Percentiles rank a stretch among this genome's conserved stretches.
phyloP scores from a whole-genome alignment of 2,113 vertebrate species.

The Eubucco bourcierii region DNA sequence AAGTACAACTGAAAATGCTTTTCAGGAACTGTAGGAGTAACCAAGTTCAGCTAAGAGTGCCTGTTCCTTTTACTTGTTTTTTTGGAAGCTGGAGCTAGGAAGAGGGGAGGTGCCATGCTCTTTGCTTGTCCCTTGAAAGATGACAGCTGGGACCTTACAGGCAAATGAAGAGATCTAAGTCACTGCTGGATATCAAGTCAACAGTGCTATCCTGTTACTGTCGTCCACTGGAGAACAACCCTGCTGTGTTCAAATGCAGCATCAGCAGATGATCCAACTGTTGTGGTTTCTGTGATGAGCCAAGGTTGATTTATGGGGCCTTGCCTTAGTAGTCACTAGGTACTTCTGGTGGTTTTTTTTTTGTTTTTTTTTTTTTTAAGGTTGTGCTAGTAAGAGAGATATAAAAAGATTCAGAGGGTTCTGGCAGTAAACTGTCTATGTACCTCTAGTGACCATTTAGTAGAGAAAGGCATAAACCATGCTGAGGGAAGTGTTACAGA shows the following conservation, averaged over 20 bases:
- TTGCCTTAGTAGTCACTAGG: background rate
- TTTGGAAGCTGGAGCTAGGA: background rate
- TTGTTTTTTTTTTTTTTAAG: background rate
- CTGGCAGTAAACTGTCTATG: background rate
- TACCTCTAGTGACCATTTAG: slow-evolving; percentile 5
- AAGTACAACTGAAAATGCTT: background rate
- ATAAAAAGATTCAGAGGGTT: background rate
- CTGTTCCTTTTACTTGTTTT: background rate
- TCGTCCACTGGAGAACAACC: background rate
- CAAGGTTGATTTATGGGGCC: background rate
- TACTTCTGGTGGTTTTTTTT: background rate
- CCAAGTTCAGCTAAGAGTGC: background rate
- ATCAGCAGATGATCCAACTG: background rate
- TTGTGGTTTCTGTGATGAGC: background rate
- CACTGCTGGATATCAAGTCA: background rate
- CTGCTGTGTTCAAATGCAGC: background rate
- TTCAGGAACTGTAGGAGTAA: background rate
- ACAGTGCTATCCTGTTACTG: background rate
- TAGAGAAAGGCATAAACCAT: background rate
- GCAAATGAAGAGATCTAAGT: background rate
- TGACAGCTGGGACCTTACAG: background rate
- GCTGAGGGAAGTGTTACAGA: background rate
- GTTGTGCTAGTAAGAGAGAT: background rate
- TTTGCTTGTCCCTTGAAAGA: background rate
- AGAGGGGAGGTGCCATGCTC: background rate